Evolutionary conservation across 2,888 invertebrate species (phyloP).

Genomic region (Anorthoa munda): DNA sequence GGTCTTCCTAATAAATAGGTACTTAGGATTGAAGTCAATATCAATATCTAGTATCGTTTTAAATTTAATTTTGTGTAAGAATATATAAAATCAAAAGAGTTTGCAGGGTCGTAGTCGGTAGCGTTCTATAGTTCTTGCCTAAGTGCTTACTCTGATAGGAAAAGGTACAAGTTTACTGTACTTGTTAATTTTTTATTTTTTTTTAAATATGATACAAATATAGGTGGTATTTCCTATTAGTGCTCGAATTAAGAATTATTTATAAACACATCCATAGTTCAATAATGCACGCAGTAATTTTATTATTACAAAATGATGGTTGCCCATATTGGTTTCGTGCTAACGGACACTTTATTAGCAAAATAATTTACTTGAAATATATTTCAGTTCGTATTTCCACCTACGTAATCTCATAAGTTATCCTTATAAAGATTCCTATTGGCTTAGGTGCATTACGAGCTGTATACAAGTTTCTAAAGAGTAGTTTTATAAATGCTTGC

Average conservation of each 20-base stretch:
- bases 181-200: no score
- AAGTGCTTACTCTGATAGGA: no score
- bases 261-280: conserved; percentile 9
- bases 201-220: background rate
- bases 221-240: background rate
- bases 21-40: no score
- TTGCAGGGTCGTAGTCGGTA: no score
- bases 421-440: background rate
- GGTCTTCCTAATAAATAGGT: background rate
- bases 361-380: conserved; percentile 38
- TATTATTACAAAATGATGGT: conserved; percentile 22
- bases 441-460: background rate
- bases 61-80: no score
- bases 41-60: no score
- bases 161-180: no score
- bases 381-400: conserved; percentile 32
- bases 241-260: background rate
- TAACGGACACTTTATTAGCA: conserved; percentile 12
- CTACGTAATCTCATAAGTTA: conserved; percentile 15
- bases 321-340: conserved; percentile 32
- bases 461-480: background rate
- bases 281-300: conserved; percentile 17
- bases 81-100: no score
- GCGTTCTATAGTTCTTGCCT: no score
- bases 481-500: background rate